A percentile compares a stretch with the other conserved stretches of the same genome.
These are phyloP conservation scores for Panthera leo DNA, from an alignment of 2,113 vertebrate species.

Conservation along the genomic window DNA sequence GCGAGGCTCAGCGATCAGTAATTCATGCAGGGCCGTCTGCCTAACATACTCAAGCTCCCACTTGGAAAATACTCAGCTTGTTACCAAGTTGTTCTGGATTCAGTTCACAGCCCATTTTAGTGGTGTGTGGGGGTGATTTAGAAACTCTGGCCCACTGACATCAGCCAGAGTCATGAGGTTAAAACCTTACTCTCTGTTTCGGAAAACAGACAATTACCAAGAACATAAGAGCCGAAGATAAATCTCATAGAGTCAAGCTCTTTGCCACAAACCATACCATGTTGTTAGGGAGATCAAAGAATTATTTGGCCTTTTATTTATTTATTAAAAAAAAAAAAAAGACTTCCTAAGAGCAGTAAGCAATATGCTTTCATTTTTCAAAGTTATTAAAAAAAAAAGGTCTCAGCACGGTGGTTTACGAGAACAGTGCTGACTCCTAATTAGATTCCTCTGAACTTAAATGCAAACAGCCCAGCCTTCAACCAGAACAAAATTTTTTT, in stretches of 20 bases:
- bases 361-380: slow-evolving; percentile 15
- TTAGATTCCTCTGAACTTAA: background rate
- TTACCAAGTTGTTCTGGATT: background rate
- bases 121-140: background rate
- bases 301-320: background rate
- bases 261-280: background rate
- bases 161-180: slow-evolving; percentile 35
- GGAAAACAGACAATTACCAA: slow-evolving; percentile 1
- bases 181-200: slow-evolving; percentile 31
- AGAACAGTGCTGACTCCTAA: background rate
- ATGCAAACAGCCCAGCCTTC: background rate
- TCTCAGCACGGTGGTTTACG: background rate
- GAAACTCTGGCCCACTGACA: background rate
- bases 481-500: background rate
- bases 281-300: slow-evolving; percentile 20
- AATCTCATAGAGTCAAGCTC: background rate
- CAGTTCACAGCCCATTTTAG: background rate
- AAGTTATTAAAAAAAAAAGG: slow-evolving; percentile 8
- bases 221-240: background rate
- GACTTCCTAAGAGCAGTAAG: slow-evolving; percentile 39
- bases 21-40: background rate
- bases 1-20: background rate
- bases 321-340: background rate
- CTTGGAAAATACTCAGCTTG: slow-evolving; percentile 10
- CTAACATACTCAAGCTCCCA: background rate